Evolutionary conservation across 2,113 vertebrate species (phyloP).

Genomic region (Grus americana): DNA sequence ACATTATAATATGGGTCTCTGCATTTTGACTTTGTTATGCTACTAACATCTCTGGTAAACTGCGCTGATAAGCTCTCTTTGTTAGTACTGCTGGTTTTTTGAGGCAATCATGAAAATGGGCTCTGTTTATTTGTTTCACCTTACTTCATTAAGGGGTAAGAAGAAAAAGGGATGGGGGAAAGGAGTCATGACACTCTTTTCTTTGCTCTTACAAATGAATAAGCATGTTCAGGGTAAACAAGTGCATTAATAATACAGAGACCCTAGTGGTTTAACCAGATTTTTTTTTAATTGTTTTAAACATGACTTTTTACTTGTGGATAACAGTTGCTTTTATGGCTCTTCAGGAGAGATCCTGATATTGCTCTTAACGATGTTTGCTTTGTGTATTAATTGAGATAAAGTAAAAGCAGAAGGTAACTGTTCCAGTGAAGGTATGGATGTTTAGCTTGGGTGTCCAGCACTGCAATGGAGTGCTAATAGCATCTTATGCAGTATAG

Average conservation of each 20-base stretch:
- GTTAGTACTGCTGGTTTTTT: background rate
- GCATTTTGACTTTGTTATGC: background rate
- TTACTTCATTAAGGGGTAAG: background rate
- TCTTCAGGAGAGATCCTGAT: background rate
- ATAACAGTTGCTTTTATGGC: background rate
- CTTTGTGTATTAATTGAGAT: background rate
- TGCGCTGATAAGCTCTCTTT: background rate
- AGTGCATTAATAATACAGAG: background rate
- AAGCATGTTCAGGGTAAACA: background rate
- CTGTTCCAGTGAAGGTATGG: background rate
- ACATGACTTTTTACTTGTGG: background rate
- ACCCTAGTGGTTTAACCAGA: background rate
- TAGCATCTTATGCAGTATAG: background rate
- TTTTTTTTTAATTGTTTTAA: background rate
- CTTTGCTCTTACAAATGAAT: background rate
- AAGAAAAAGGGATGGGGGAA: background rate
- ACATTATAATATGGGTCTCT: background rate
- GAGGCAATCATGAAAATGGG: background rate
- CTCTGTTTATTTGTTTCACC: background rate
- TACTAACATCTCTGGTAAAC: background rate
- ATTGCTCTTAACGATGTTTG: background rate
- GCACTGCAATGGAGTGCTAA: background rate
- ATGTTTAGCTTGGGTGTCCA: background rate
- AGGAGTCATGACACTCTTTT: background rate
- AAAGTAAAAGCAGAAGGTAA: background rate